phyloP scores from a whole-genome alignment of 1,140 invertebrate genomes.

The Cydia splendana region DNA sequence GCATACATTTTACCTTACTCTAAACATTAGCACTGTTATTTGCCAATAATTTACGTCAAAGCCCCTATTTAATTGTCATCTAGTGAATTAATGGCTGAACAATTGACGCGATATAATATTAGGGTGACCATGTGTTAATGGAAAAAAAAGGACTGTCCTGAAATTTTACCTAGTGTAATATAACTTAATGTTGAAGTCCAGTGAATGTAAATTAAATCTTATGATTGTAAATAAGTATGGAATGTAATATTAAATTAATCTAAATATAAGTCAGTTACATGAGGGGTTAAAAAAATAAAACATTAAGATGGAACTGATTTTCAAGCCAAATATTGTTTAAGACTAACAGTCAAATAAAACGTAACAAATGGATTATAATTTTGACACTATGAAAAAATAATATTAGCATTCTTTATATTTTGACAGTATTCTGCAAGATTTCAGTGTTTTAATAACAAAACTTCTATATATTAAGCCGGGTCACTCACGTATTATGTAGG shows the following conservation, averaged over 20 bases:
- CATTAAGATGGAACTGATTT: background rate
- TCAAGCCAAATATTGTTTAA: slow-evolving; percentile 13
- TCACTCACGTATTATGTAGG: no score
- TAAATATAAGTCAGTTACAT: background rate
- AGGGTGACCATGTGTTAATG: background rate
- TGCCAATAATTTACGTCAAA: no score
- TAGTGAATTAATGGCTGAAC: no score
- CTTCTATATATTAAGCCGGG: no score
- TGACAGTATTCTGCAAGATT: no score
- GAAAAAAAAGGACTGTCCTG: background rate
- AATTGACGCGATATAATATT: background rate
- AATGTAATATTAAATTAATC: background rate
- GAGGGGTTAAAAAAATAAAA: background rate
- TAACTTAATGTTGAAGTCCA: slow-evolving; percentile 1
- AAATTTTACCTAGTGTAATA: background rate
- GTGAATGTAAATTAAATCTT: slow-evolving; percentile 21
- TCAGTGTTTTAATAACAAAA: no score
- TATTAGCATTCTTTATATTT: no score
- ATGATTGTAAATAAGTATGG: slow-evolving; percentile 17
- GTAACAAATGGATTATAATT: no score
- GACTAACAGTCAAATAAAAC: background rate
- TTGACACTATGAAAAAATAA: no score
- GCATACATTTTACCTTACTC: no score
- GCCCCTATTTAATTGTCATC: no score
- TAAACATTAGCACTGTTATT: no score